A percentile compares a stretch with the other conserved stretches of the same genome.
Evolutionary conservation across 2,888 invertebrate species (phyloP).

Genomic region (Agelastica alni): DNA sequence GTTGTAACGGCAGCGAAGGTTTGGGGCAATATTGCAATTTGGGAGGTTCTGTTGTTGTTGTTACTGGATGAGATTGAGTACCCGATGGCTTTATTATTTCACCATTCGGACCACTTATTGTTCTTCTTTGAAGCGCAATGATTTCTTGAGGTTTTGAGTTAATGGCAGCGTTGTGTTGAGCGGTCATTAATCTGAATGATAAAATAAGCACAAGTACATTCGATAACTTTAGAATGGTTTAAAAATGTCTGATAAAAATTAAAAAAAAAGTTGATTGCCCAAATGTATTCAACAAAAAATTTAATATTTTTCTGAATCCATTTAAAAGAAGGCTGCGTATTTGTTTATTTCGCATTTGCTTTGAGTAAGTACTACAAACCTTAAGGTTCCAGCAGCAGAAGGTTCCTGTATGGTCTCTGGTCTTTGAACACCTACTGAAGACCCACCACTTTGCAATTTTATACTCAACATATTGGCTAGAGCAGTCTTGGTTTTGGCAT

Average conservation of each 20-base stretch:
- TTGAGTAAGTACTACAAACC: too few species aligned
- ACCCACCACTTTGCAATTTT: slow-evolving; percentile 66
- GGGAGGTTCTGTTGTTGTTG: slow-evolving; percentile 52
- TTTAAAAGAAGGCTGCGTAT: too few species aligned
- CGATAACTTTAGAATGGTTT: too few species aligned
- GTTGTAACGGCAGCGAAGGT: slow-evolving; percentile 59
- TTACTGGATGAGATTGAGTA: slow-evolving; percentile 53
- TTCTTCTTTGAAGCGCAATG: slow-evolving; percentile 60
- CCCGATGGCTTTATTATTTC: slow-evolving; percentile 56
- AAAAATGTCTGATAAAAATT: too few species aligned
- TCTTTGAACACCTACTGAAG: slow-evolving; percentile 59
- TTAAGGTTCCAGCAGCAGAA: slow-evolving; percentile 72
- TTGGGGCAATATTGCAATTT: slow-evolving; percentile 56
- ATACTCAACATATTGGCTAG: slow-evolving; percentile 92
- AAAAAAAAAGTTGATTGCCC: too few species aligned
- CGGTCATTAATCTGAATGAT: slow-evolving; percentile 73
- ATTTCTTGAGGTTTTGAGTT: slow-evolving; percentile 61
- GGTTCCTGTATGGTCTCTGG: slow-evolving; percentile 43
- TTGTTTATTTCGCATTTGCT: too few species aligned
- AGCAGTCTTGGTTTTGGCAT: slow-evolving; percentile 92
- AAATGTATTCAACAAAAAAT: too few species aligned
- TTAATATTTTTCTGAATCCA: too few species aligned
- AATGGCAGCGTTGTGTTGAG: slow-evolving; percentile 73
- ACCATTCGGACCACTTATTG: slow-evolving; percentile 55
- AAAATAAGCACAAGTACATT: neutral